phyloP scores from a whole-genome alignment of 2,797 vertebrate genomes.

The Poliocrania exsul region DNA sequence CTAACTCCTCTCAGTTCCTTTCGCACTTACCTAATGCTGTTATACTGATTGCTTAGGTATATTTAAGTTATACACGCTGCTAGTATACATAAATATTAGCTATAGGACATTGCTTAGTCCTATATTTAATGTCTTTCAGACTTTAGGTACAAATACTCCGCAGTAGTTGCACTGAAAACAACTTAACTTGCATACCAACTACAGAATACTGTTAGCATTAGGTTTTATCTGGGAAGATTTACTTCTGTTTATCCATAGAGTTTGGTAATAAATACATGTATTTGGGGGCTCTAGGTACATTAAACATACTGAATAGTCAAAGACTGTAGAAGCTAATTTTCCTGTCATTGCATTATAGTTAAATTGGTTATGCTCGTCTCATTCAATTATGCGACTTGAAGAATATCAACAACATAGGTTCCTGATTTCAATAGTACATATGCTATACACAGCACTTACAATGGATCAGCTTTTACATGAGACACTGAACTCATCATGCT shows the following conservation, averaged over 20 bases:
- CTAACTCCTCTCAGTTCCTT: neutral
- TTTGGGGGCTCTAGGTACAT: slow-evolving; percentile 37
- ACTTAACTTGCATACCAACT: neutral
- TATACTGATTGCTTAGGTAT: neutral
- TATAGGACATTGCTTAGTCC: neutral
- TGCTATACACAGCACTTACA: slow-evolving; percentile 20
- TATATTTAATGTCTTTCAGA: neutral
- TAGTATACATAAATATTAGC: neutral
- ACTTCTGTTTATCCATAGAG: slow-evolving; percentile 24
- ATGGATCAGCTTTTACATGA: slow-evolving; percentile 14
- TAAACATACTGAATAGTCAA: slow-evolving; percentile 60
- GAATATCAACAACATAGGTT: slow-evolving; percentile 30
- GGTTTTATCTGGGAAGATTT: neutral
- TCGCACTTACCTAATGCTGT: neutral
- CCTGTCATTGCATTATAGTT: slow-evolving; percentile 50
- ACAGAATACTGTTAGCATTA: neutral
- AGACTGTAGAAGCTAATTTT: slow-evolving; percentile 49
- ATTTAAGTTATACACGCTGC: neutral
- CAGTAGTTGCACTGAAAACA: neutral
- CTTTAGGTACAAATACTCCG: neutral
- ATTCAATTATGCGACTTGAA: slow-evolving; percentile 46
- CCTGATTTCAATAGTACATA: neutral
- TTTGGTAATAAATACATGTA: slow-evolving; percentile 51
- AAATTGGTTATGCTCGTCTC: slow-evolving; percentile 12
- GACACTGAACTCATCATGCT: neutral